Evolutionary conservation across 2,113 vertebrate genomes (phyloP), one percentile per base, ranked within the genome.

Genomic region (Cheilinus undulatus): DNA sequence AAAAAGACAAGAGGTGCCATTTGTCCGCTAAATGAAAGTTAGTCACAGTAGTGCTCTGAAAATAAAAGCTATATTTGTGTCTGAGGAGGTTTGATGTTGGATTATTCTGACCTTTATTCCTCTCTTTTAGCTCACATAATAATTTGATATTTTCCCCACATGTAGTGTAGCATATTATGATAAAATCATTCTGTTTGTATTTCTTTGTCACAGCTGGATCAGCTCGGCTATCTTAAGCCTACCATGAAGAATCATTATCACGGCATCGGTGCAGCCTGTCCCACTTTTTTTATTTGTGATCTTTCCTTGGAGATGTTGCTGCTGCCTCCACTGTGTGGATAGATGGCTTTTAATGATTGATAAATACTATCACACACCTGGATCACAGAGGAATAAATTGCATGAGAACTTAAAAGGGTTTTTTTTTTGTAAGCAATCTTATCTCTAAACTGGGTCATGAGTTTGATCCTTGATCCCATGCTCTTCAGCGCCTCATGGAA

Each of bases 171-270:
- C 38, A 50, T 7, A 11, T 43, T 24, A 32, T 60, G 51, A 8
- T 34, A 34, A 11, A 34, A 34, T 34, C 11, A 11, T 7, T 34
- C 32, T 10, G 32, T 34, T 1, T 34, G 8, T 34, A 10, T 4
- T 34, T 34, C 32, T 34, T 34, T 71, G 61, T 28, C 23, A 30
- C 45, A 28, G 14, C 63, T 50, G 64, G 19, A 28, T 67, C 43
- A 5, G 22, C 69, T 69, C 23, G 1, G 1, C 42, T 65, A 22
- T 49, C 30, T 4, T 65, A 52, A 40, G 4, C 24, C 30, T 42
- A 48, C 48, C 0, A 5, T 34, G 27, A 17, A 42, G 15, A 15
- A 28, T 80, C 65, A 70, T 73, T 67, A 79, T 81, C 71, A n/a
- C 59, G 49, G 36, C 23, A 63, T 42, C 67, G 19, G 43, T 57